Percentiles rank a stretch among this genome's conserved stretches.
These are phyloP conservation scores for Bubo blakistoni DNA, from an alignment of 2,113 vertebrate genomes.

Conservation along the genomic window DNA sequence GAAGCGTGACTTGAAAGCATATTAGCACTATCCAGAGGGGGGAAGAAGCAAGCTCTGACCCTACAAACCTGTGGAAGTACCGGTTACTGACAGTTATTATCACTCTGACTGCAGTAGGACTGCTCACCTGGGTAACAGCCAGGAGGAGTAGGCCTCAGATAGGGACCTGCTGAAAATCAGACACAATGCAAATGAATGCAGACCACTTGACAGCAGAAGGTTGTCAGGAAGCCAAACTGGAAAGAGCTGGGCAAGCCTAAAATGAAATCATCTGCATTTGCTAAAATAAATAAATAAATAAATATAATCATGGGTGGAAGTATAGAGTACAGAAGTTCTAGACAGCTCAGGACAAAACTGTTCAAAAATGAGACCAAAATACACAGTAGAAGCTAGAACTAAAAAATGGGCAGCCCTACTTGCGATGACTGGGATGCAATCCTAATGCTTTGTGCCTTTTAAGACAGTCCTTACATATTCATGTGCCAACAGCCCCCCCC, in stretches of 20 bases:
- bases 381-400: neutral
- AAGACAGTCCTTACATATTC: neutral
- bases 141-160: neutral
- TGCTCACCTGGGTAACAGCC: conserved; percentile 41
- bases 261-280: neutral
- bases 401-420: neutral
- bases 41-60: neutral
- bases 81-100: conserved; percentile 26
- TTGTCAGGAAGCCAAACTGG: conserved; percentile 44
- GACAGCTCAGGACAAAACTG: neutral
- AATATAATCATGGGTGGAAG: neutral
- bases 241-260: neutral
- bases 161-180: conserved; percentile 34
- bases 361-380: neutral
- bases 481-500: neutral
- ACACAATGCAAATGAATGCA: neutral
- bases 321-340: neutral
- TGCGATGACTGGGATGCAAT: neutral
- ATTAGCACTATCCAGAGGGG: neutral
- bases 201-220: conserved; percentile 4
- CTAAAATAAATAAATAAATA: neutral
- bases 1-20: conserved; percentile 1
- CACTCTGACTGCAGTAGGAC: neutral
- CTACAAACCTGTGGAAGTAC: conserved; percentile 1
- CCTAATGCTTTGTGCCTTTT: neutral